phyloP scores from a whole-genome alignment of 2,113 vertebrate species.

The Apteryx owenii region DNA sequence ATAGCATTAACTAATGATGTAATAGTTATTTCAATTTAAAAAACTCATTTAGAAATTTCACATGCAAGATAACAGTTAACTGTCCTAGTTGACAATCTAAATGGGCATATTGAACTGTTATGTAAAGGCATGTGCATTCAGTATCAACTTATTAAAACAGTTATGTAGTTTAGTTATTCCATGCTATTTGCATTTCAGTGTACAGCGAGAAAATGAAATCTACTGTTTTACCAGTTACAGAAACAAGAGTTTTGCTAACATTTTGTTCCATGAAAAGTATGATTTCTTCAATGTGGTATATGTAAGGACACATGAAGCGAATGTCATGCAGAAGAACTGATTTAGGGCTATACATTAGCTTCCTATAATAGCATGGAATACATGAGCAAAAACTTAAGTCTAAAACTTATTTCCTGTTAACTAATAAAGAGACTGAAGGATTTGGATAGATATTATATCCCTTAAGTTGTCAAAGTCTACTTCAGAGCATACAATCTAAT shows the following conservation, averaged over 20 bases:
- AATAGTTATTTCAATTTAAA: background rate
- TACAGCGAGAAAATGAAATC: background rate
- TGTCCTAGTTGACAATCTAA: background rate
- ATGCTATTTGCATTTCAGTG: background rate
- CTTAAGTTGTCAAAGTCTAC: background rate
- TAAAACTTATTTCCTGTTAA: too few relatives aligned
- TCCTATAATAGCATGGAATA: background rate
- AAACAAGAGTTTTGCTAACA: background rate
- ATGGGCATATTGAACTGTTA: too few relatives aligned
- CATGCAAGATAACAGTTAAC: background rate
- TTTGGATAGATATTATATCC: background rate
- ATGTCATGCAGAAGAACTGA: background rate
- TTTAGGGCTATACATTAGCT: fast-evolving
- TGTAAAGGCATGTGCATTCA: too few relatives aligned
- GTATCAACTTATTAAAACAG: background rate
- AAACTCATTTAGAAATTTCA: background rate
- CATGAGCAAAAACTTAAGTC: background rate
- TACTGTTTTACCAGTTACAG: background rate
- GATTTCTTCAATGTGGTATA: background rate
- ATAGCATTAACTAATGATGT: background rate
- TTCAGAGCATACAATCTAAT: too few relatives aligned
- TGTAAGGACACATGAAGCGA: background rate
- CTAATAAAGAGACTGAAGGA: background rate
- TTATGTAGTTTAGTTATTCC: fast-evolving
- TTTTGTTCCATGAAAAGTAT: background rate